phyloP scores from a whole-genome alignment of 30 jellyfish, hydroid and myxozoan genomes.

The Turritopsis rubra region DNA sequence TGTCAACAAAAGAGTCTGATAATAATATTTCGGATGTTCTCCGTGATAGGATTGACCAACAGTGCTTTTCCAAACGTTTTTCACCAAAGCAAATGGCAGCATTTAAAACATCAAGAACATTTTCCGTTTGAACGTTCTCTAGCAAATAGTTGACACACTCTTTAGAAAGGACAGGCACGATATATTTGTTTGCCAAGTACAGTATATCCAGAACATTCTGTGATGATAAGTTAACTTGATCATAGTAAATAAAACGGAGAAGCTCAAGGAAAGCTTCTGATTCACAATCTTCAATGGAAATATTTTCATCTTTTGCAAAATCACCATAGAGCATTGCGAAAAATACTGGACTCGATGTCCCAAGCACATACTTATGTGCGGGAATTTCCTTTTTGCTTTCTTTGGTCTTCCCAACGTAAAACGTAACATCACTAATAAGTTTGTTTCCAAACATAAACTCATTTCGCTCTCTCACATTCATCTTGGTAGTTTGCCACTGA shows the following conservation, averaged over 20 bases:
- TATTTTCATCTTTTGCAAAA: conserved; percentile 27
- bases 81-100: conserved; percentile 85
- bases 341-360: conserved; percentile 95
- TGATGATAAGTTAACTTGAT: conserved; percentile 54
- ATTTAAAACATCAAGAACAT: conserved; percentile 79
- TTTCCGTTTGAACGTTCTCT: conserved; percentile 78
- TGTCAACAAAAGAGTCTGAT: conserved; percentile 66
- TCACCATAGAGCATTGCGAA: conserved; percentile 93
- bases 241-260: conserved; percentile 79
- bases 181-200: conserved; percentile 84
- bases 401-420: conserved; percentile 59
- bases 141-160: conserved; percentile 68
- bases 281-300: conserved; percentile 80
- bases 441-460: conserved; percentile 74
- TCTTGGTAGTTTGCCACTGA: conserved; percentile 89
- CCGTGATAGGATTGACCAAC: conserved; percentile 90
- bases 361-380: conserved; percentile 88
- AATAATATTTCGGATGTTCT: conserved; percentile 49
- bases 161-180: conserved; percentile 72
- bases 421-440: conserved; percentile 75
- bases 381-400: conserved; percentile 36
- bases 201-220: conserved; percentile 69
- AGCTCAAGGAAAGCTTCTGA: conserved; percentile 84
- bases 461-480: conserved; percentile 71
- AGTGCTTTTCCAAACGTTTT: conserved; percentile 76